Conservation (phyloP, 2,797 vertebrate species). For the Sorex maritimensis region DNA sequence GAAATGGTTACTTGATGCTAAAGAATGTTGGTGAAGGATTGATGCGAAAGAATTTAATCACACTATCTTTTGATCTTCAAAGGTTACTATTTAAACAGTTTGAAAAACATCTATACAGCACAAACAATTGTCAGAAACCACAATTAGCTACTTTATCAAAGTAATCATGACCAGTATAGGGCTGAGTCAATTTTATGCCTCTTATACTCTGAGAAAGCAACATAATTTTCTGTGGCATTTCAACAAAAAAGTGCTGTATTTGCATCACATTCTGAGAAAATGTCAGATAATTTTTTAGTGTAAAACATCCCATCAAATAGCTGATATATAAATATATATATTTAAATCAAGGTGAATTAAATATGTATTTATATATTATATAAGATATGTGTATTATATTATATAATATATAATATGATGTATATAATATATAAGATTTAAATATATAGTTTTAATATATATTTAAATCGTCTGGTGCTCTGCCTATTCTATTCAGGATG, state of each 20-base stretch:
- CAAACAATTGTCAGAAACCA: background rate
- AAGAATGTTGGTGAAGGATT: constrained; percentile 5
- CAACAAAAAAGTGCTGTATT: background rate
- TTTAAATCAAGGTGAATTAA: too few relatives aligned
- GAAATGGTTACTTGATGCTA: constrained; percentile 15
- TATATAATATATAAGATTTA: too few relatives aligned
- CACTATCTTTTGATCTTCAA: background rate
- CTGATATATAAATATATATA: background rate
- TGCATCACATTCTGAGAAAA: background rate
- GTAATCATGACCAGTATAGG: background rate
- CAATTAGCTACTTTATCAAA: background rate
- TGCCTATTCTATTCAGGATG: too few relatives aligned
- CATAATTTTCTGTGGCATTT: background rate
- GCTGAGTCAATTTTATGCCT: background rate
- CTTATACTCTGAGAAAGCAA: background rate
- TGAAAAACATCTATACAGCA: background rate
- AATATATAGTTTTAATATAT: too few relatives aligned
- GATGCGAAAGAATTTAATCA: constrained; percentile 21
- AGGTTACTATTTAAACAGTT: background rate
- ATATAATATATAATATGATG: too few relatives aligned
- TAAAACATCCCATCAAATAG: background rate
- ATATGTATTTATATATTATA: too few relatives aligned
- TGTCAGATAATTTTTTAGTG: background rate
- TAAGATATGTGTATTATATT: too few relatives aligned
- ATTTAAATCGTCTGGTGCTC: too few relatives aligned